A percentile compares a stretch with the other conserved stretches of the same genome.
phyloP scores from a whole-genome alignment of 2,113 vertebrate genomes.

The Ursus arctos region DNA sequence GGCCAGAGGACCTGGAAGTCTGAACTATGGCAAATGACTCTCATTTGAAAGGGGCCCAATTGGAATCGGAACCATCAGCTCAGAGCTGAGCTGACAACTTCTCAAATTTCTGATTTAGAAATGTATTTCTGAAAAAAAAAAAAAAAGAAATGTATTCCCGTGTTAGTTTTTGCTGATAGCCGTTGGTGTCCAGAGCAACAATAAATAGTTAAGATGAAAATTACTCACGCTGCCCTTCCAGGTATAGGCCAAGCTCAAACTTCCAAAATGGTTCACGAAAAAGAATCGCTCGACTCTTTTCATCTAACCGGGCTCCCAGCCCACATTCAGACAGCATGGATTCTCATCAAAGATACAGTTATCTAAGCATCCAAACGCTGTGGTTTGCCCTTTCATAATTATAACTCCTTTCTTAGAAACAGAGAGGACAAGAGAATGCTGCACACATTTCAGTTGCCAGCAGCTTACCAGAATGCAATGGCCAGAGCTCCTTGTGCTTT shows the following conservation, averaged over 20 bases:
- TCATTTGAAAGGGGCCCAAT: neutral
- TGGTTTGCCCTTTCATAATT: constrained; percentile 37
- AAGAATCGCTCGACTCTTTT: neutral
- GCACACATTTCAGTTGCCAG: neutral
- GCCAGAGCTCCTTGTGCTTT: neutral
- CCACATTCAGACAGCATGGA: neutral
- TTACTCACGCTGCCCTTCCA: neutral
- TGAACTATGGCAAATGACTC: neutral
- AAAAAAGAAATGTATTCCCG: neutral
- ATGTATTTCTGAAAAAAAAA: neutral
- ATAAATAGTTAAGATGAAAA: constrained; percentile 9
- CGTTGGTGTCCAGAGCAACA: neutral
- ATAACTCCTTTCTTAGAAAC: constrained; percentile 53
- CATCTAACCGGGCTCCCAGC: neutral
- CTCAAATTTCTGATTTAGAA: constrained; percentile 30
- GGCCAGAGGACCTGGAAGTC: neutral
- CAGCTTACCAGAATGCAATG: constrained; percentile 39
- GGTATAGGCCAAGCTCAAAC: neutral
- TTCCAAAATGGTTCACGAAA: constrained; percentile 1
- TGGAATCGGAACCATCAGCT: neutral
- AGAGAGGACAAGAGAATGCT: neutral
- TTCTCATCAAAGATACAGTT: constrained; percentile 18
- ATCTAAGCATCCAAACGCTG: neutral
- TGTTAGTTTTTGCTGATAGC: neutral
- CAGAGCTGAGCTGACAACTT: neutral